These are phyloP conservation scores for Entomyzon cyanotis DNA, from an alignment of 2,113 vertebrate genomes.

Conservation along the genomic window DNA sequence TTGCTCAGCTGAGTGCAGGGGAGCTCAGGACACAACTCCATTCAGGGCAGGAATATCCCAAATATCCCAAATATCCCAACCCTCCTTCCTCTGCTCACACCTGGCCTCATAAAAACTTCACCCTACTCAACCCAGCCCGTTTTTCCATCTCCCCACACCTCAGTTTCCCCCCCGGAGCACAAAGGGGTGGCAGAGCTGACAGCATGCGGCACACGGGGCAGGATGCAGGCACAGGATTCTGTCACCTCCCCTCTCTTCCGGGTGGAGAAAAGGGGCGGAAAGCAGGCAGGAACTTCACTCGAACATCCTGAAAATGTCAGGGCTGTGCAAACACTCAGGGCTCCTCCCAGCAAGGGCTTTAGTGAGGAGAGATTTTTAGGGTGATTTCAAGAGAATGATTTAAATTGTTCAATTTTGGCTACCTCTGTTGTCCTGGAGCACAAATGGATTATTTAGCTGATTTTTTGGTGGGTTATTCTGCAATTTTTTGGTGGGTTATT, in stretches of 20 bases:
- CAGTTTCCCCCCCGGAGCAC: background rate
- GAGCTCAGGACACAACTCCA: background rate
- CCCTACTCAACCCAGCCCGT: background rate
- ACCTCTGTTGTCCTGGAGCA: rapidly evolving
- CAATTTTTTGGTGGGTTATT: background rate
- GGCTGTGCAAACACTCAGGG: background rate
- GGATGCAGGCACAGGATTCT: background rate
- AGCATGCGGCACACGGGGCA: background rate
- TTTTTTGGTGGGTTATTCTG: background rate
- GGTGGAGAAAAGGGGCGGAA: background rate
- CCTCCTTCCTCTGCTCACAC: background rate
- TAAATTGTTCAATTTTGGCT: background rate
- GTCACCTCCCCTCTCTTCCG: background rate
- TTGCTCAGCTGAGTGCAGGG: background rate
- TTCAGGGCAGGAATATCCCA: background rate
- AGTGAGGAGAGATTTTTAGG: background rate
- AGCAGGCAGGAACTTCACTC: background rate
- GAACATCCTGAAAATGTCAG: background rate
- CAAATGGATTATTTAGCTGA: rapidly evolving
- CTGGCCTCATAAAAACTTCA: background rate
- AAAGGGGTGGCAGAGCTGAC: background rate
- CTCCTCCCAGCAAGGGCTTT: rapidly evolving
- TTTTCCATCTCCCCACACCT: background rate
- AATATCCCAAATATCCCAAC: background rate
- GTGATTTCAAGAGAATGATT: background rate